These are phyloP conservation scores for Pegoplata infirma DNA, from an alignment of 2,888 invertebrate species.

Conservation along the genomic window DNA sequence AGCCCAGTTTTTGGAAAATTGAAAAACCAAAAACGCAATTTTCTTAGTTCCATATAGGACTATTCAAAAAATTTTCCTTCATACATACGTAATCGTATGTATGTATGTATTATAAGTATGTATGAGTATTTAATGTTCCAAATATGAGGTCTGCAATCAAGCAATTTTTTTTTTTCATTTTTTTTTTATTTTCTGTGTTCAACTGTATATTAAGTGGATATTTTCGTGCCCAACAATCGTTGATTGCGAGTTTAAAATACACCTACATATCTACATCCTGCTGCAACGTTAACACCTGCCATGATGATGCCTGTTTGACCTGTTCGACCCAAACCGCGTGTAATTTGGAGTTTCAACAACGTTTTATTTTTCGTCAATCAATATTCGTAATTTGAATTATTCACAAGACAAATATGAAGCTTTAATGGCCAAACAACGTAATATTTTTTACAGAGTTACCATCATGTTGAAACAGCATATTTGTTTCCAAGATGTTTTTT, in stretches of 20 bases:
- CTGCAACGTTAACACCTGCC: slow-evolving; percentile 49
- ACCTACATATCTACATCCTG: no score
- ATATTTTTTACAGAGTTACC: slow-evolving; percentile 54
- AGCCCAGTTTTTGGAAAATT: no score
- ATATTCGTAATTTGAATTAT: slow-evolving; percentile 79
- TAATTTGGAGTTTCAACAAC: slow-evolving; percentile 61
- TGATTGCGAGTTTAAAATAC: slow-evolving; percentile 68
- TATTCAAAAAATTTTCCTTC: no score
- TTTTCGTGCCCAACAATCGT: slow-evolving; percentile 73
- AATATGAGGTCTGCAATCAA: slow-evolving; percentile 38
- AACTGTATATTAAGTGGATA: slow-evolving; percentile 60
- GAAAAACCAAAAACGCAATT: no score
- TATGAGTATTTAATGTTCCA: no score
- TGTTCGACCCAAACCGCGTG: slow-evolving; percentile 53
- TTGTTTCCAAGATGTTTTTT: no score
- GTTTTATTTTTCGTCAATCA: slow-evolving; percentile 73
- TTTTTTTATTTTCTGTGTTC: slow-evolving; percentile 31
- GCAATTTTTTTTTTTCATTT: slow-evolving; percentile 52
- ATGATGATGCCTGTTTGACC: slow-evolving; percentile 50
- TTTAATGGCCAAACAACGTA: slow-evolving; percentile 77
- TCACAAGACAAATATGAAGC: slow-evolving; percentile 78
- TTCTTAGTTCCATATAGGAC: no score
- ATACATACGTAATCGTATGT: neutral
- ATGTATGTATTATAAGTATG: slow-evolving; percentile 31
- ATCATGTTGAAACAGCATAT: neutral